phyloP scores from a whole-genome alignment of 2,797 vertebrate genomes.

The Pelobates cultripes region DNA sequence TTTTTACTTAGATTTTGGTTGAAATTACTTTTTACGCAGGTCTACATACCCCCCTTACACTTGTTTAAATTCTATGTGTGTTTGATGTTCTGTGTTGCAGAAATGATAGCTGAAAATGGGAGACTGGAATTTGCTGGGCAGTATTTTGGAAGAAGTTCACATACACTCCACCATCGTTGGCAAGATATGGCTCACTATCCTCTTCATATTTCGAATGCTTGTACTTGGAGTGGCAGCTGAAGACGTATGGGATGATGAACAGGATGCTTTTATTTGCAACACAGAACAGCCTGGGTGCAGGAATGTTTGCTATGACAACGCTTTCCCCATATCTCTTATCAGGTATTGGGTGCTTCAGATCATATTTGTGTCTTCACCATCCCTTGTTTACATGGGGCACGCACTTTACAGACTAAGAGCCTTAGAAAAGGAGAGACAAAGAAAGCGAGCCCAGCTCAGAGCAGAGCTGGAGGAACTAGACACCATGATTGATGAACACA shows the following conservation, averaged over 20 bases:
- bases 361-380: constrained; percentile 93
- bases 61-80: background rate
- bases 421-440: constrained; percentile 88
- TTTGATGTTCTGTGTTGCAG: constrained; percentile 60
- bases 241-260: constrained; percentile 94
- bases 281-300: constrained; percentile 93
- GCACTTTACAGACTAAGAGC: constrained; percentile 86
- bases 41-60: background rate
- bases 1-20: too few species aligned
- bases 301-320: constrained; percentile 91
- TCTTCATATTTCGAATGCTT: constrained; percentile 95
- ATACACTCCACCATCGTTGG: constrained; percentile 93
- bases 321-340: constrained; percentile 93
- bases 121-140: constrained; percentile 92
- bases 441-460: constrained; percentile 82
- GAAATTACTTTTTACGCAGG: too few species aligned
- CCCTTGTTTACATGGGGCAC: constrained; percentile 93
- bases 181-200: constrained; percentile 96
- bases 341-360: constrained; percentile 96
- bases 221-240: constrained; percentile 91
- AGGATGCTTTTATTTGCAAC: constrained; percentile 93
- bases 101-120: constrained; percentile 86
- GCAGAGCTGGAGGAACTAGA: constrained; percentile 83
- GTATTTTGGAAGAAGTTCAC: constrained; percentile 94
- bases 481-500: constrained; percentile 77